These are phyloP conservation scores for Malurus alboscapulatus DNA, from an alignment of 2,113 vertebrate genomes.

Conservation along the genomic window DNA sequence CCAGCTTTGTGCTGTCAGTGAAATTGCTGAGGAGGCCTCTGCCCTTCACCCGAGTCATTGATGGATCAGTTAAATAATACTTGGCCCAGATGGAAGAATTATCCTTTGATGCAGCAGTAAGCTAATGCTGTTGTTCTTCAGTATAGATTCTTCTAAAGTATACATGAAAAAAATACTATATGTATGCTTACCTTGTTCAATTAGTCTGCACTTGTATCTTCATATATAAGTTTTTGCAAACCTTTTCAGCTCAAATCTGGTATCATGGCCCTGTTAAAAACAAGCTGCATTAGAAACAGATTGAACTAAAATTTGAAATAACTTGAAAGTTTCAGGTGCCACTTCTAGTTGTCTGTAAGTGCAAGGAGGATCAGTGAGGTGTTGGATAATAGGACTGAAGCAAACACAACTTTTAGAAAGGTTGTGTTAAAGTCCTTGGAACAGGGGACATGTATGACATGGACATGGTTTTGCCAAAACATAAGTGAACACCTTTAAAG, in stretches of 20 bases:
- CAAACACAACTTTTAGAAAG: neutral
- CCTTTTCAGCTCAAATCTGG: neutral
- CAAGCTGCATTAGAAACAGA: neutral
- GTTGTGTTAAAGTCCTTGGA: neutral
- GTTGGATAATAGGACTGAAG: neutral
- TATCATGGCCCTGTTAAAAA: neutral
- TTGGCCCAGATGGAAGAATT: neutral
- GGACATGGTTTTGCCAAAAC: neutral
- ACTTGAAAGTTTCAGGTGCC: neutral
- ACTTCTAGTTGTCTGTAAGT: neutral
- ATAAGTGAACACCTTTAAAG: neutral
- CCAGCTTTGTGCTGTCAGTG: neutral
- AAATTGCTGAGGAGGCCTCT: neutral
- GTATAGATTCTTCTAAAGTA: neutral
- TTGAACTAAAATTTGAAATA: neutral
- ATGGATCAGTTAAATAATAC: neutral
- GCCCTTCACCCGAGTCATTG: neutral
- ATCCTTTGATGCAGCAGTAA: neutral
- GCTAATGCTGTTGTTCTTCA: neutral
- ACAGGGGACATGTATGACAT: neutral
- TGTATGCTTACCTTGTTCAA: neutral
- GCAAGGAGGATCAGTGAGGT: rapidly evolving
- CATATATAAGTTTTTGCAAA: neutral
- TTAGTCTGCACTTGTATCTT: neutral
- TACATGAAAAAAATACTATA: neutral